phyloP scores from a whole-genome alignment of 2,888 invertebrate genomes.

The Charanyca ferruginea region DNA sequence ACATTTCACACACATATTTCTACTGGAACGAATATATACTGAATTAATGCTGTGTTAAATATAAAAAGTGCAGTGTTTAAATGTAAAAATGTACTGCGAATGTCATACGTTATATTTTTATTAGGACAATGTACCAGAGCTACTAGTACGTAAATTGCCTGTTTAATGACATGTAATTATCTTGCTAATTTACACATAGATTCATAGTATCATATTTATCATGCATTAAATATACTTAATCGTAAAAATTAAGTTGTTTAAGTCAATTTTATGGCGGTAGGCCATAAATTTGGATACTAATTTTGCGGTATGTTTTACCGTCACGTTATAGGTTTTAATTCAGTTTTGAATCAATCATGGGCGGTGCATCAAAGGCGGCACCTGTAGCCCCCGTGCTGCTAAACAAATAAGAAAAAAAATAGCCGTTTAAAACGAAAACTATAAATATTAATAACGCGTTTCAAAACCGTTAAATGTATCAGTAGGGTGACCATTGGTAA shows the following conservation, averaged over 20 bases:
- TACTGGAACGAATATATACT: background rate
- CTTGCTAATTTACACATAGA: slow-evolving; percentile 41
- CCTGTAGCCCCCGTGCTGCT: slow-evolving; percentile 84
- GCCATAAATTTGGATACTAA: slow-evolving; percentile 73
- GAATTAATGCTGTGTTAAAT: slow-evolving; percentile 31
- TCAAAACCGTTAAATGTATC: slow-evolving; percentile 77
- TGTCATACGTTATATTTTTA: slow-evolving; percentile 30
- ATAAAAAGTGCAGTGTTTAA: slow-evolving; percentile 7
- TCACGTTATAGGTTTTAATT: slow-evolving; percentile 73
- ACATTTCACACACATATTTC: slow-evolving; percentile 18
- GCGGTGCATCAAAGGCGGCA: slow-evolving; percentile 84
- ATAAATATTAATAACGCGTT: slow-evolving; percentile 89
- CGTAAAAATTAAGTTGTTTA: slow-evolving; percentile 58
- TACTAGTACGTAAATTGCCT: slow-evolving; percentile 15
- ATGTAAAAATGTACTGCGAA: background rate
- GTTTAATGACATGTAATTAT: slow-evolving; percentile 53
- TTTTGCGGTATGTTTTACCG: slow-evolving; percentile 72
- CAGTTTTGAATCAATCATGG: slow-evolving; percentile 67
- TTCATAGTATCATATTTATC: slow-evolving; percentile 23
- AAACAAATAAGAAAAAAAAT: slow-evolving; percentile 86
- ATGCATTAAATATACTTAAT: slow-evolving; percentile 33
- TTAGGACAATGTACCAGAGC: slow-evolving; percentile 9
- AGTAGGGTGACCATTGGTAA: slow-evolving; percentile 74
- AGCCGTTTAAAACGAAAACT: slow-evolving; percentile 77
- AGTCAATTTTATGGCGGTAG: slow-evolving; percentile 64